Base-by-base conservation (phyloP, 2,888 invertebrate species). In the Luperina nickerlii region DNA sequence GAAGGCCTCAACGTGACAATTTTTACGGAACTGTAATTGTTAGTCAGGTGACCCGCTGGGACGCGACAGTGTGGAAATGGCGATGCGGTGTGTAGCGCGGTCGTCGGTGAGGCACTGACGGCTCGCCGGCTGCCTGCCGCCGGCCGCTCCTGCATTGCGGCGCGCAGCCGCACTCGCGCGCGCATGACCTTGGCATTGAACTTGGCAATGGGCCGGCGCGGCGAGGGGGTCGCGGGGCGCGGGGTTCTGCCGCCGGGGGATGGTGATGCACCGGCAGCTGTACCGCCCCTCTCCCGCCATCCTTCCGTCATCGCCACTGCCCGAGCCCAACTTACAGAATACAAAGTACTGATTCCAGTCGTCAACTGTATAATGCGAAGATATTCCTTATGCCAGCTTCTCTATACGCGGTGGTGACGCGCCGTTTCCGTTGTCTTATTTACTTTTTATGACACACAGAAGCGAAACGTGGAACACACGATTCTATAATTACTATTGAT, bases 131-230 rank as follows among this genome's bases (percentile, higher is more conserved):
- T 92, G 94, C 91, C 91, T 91, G 94, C 92, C 94, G 95, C 95
- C 96, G 94, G 94, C 93, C 95, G 96, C 96, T 97, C 97, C 97
- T 97, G 97, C 97, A 97, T 96, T 97, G 97, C 97, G 97, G 97
- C 97, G 97, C 97, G 97, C 97, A 97, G 97, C 95, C 97, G 97
- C 97, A 97, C 96, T 97, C 95, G 95, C 95, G 96, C 97, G 97
- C 97, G 96, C 97, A 97, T 97, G 98, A 97, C 98, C 98, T 98
- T 98, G 98, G 98, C 98, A 98, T 97, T 98, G 98, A 98, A 98
- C 98, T 98, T 98, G 98, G 97, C 97, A 97, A 96, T 96, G 97
- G 96, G 96, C 95, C 94, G 96, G 94, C 93, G 94, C 93, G 95
- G 92, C 91, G 88, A 87, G 92, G 87, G 90, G 89, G 38, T 63